phyloP scores from a whole-genome alignment of 1,140 invertebrate species.

The Anagrus nilaparvatae region DNA sequence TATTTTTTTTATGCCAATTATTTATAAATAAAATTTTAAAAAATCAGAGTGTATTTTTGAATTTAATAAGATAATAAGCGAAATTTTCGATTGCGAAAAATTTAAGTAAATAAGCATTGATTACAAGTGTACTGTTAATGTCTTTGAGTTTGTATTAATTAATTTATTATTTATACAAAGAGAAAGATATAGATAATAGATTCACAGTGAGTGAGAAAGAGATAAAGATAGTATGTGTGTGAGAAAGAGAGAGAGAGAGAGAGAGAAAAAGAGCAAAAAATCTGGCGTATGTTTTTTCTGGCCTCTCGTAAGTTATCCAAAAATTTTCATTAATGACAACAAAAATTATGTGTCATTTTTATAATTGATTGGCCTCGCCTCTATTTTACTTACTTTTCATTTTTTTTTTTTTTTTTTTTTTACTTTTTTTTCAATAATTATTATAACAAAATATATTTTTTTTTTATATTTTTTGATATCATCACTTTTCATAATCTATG shows the following conservation, averaged over 20 bases:
- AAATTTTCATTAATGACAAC: not conserved
- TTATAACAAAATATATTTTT: conserved; percentile 15
- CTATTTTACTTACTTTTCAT: conserved; percentile 5
- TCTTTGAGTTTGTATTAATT: no score
- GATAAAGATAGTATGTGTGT: no score
- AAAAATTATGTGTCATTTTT: not conserved
- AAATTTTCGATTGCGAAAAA: not conserved
- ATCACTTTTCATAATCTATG: no score
- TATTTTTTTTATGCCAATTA: no score
- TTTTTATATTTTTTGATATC: conserved; percentile 9
- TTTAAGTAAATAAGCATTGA: no score
- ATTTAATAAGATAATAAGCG: no score
- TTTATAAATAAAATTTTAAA: no score
- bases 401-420: not conserved
- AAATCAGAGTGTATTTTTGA: no score
- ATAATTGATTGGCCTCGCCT: conserved; percentile 2
- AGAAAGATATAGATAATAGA: no score
- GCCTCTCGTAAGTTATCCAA: conserved; percentile 32
- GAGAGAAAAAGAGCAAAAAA: conserved; percentile 27
- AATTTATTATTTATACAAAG: no score
- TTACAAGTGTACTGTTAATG: no score
- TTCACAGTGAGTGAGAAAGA: no score
- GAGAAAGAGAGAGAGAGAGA: not conserved
- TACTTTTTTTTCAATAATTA: not conserved
- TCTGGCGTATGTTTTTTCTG: conserved; percentile 23